Percentiles rank a stretch among this genome's conserved stretches.
Conservation (phyloP, 2,113 vertebrate genomes). For the Candoia aspera region DNA sequence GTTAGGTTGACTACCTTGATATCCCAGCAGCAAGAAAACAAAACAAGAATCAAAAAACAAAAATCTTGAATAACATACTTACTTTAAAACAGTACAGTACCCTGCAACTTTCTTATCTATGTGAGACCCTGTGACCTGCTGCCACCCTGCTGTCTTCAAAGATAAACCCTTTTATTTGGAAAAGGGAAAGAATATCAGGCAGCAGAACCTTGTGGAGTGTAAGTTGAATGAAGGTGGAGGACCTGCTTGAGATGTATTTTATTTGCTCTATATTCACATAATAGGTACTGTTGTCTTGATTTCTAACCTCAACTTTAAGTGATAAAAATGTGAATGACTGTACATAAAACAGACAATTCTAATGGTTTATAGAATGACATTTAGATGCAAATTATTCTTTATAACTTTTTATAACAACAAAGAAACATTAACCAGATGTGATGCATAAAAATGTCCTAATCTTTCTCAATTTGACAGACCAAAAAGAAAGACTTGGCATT, state of each 20-base stretch:
- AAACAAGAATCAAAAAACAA: neutral
- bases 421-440: neutral
- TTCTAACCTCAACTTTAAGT: neutral
- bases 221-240: neutral
- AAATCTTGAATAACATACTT: neutral
- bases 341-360: neutral
- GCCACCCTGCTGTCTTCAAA: neutral
- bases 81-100: neutral
- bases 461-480: constrained; percentile 1
- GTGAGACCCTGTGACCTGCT: neutral
- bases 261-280: neutral
- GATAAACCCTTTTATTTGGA: neutral
- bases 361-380: neutral
- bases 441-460: neutral
- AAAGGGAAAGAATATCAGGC: neutral
- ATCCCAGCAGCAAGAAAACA: neutral
- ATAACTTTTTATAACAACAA: neutral
- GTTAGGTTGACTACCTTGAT: neutral
- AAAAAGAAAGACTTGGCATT: constrained; percentile 11
- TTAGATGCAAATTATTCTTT: neutral
- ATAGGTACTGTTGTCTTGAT: neutral
- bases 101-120: neutral
- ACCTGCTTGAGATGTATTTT: neutral
- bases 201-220: neutral
- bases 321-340: neutral